Percentiles rank a stretch among this genome's conserved stretches.
Conservation (phyloP, 2,888 invertebrate genomes). For the Calliopum simillimum region DNA sequence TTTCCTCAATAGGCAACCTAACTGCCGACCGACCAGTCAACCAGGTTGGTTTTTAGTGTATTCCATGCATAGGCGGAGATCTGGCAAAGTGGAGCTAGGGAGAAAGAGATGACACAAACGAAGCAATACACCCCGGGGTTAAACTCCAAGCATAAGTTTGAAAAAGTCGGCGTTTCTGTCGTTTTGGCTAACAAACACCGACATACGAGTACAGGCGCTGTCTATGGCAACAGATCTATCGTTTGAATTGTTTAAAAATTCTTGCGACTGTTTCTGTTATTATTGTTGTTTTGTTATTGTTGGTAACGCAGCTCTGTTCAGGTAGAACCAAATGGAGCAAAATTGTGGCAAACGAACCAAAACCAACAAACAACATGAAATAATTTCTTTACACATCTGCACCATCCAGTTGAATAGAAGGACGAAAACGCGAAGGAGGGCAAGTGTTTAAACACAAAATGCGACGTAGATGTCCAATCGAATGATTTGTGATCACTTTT, state of each 20-base stretch:
- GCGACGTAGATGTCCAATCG: constrained; percentile 44
- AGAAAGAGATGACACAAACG: constrained; percentile 29
- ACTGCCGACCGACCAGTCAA: constrained; percentile 7
- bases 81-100: not conserved
- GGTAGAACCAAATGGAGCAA: constrained; percentile 23
- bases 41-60: constrained; percentile 11
- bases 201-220: not conserved
- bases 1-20: not conserved
- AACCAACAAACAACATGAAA: constrained; percentile 24
- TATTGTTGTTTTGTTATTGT: not conserved
- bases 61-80: constrained; percentile 16
- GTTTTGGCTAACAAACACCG: constrained; percentile 14
- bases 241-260: constrained; percentile 25
- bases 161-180: constrained; percentile 31
- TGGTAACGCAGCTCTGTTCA: not conserved
- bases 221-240: constrained; percentile 17
- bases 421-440: not conserved
- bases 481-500: constrained; percentile 52
- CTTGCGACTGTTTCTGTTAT: not conserved
- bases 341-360: constrained; percentile 19
- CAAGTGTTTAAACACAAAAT: not conserved
- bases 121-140: not conserved
- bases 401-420: not conserved
- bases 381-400: constrained; percentile 17
- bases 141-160: constrained; percentile 12